A percentile compares a stretch with the other conserved stretches of the same genome.
These are phyloP conservation scores for Neodiprion fabricii DNA, from an alignment of 1,140 invertebrate species.

Conservation along the genomic window DNA sequence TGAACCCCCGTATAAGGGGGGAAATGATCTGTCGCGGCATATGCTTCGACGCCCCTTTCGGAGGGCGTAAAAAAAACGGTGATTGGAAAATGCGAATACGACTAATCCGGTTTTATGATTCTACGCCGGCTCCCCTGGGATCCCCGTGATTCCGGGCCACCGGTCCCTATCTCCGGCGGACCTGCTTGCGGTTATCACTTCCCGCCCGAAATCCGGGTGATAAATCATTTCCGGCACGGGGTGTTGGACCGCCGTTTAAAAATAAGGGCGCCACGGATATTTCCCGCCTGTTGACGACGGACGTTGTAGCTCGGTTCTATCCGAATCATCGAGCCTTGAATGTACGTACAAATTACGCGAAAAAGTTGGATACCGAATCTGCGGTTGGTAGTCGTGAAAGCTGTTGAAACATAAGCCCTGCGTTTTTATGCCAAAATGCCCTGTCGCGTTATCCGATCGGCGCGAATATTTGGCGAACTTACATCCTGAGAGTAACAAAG, in stretches of 20 bases:
- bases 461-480: too few relatives aligned
- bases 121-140: not conserved
- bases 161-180: not conserved
- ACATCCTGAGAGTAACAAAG: too few relatives aligned
- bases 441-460: too few relatives aligned
- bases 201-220: not conserved
- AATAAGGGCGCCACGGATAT: not conserved
- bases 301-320: not conserved
- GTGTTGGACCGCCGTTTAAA: too few relatives aligned
- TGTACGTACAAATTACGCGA: not conserved
- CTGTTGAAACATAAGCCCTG: too few relatives aligned
- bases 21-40: too few relatives aligned
- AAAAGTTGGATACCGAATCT: not conserved
- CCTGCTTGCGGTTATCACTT: not conserved
- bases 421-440: too few relatives aligned
- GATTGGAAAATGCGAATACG: slow-evolving; percentile 5
- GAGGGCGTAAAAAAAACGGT: not conserved
- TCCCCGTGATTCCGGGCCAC: not conserved
- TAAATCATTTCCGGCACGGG: not conserved
- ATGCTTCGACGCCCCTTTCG: too few relatives aligned
- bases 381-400: too few relatives aligned
- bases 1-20: too few relatives aligned
- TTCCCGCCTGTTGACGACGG: not conserved
- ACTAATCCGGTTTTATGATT: not conserved
- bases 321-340: not conserved